Base-by-base conservation (phyloP, 1,140 invertebrate species). In the Drosophila teissieri region DNA sequence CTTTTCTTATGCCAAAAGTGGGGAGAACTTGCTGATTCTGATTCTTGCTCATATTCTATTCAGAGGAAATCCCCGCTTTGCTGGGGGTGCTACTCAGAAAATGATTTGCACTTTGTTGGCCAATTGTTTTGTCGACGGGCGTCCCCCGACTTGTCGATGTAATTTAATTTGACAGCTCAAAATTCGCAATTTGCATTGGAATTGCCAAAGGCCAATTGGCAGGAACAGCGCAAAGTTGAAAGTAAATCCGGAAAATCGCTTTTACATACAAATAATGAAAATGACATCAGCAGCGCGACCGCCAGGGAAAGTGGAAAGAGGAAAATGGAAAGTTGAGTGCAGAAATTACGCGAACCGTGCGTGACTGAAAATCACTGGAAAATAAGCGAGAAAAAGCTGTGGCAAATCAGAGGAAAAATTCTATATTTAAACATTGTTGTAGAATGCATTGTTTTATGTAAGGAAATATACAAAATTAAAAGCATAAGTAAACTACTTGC, bases 201-300 rank as follows among this genome's bases (percentile, higher is more conserved):
- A 68, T 55, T 45, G 77, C 46, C 46, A 17, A 7, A 14, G 44
- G 64, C 36, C 64, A 70, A 70, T 70, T 69, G 62, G 55, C 34
- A 55, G 37, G 17, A 40, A 31, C 11, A 37, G 15, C 24, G 42
- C 44, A 52, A 81, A 65, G 62, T 67, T 62, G 42, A 73, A 80
- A 82, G 69, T 64, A 78, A 85, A 86, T 74, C 68, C 64, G 56
- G 54, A 44, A 62, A 86, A 86, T 88, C 73, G 69, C 51, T 82
- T 86, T 70, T 75, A 86, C 73, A 42, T 68, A 44, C 69, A 88
- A 88, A 78, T 86, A 78, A 86, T 86, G 74, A 78, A 80, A 81
- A 81, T 72, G 55, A 61, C 64, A 64, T 69, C 61, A 74, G 42
- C 57, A 54, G 63, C 19, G 27, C 10, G 31, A 17, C 12, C 51